Base-by-base conservation (phyloP, 2,797 vertebrate genomes). In the Mionectes olivaceus region DNA sequence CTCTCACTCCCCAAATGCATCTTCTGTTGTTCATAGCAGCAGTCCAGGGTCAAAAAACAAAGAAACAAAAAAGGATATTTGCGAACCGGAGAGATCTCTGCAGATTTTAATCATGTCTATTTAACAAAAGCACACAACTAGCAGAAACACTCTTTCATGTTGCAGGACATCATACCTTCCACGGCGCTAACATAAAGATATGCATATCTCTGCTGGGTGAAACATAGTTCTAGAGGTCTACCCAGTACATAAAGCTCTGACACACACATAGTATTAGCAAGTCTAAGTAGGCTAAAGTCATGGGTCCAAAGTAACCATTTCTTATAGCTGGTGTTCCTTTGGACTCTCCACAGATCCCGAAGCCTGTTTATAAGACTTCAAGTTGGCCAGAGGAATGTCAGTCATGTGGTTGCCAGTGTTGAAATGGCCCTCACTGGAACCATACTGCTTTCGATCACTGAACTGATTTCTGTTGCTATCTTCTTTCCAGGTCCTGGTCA, bases 311-410 rank as follows among this genome's bases (percentile, higher is more conserved):
- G 95, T 94, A 96, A 96, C 95, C 94, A 93, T 94, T 95, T 97
- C 97, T 99, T 99, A 99, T 99, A 99, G 99, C 98, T 99, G 99
- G 96, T 99, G 99, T 96, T 99, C 99, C 98, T 99, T 99, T 73
- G 99, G 99, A 98, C 98, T 99, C 97, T 99, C 99, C 69, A 97
- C 89, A 59, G 98, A 96, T 96, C 99, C 98, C 32, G 99, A 98
- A 67, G 98, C 97, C 84, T 99, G 98, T 98, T 99, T 99, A 97
- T 99, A 99, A 75, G 99, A 99, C 98, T 99, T 99, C 97, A 99
- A 97, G 97, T 98, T 99, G 94, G 99, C 99, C 98, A 99, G 97
- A 89, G 99, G 99, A 98, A 99, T 99, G 97, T 99, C 99, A 97
- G 99, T 98, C 98, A 99, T 98, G 95, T 98, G 98, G 94, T 98